Conservation (phyloP, 2,888 invertebrate species). For the Acronicta aceris region DNA sequence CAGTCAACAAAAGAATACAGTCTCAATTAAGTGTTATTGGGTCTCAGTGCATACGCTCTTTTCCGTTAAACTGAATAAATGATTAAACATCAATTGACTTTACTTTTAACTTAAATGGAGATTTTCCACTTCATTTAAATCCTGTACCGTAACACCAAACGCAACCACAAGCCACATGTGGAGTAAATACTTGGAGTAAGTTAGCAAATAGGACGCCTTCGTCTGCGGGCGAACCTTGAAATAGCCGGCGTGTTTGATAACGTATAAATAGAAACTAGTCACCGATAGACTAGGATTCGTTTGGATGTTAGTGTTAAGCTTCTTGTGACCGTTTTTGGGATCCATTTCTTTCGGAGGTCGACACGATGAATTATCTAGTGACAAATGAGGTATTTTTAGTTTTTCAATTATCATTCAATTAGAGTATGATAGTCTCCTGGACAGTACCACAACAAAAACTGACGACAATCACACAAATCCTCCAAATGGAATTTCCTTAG, state of each 20-base stretch:
- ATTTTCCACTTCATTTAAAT: slow-evolving; percentile 34
- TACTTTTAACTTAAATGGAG: not conserved
- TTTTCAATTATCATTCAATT: too few relatives aligned
- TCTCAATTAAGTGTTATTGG: too few relatives aligned
- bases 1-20: too few relatives aligned
- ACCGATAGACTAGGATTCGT: not conserved
- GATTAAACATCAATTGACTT: not conserved
- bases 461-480: not conserved
- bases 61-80: too few relatives aligned
- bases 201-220: slow-evolving; percentile 23
- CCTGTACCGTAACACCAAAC: slow-evolving; percentile 4
- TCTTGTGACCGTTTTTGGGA: too few relatives aligned
- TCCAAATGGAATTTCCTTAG: not conserved
- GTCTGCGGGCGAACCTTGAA: slow-evolving; percentile 14
- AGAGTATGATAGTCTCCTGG: too few relatives aligned
- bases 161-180: slow-evolving; percentile 22
- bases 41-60: too few relatives aligned
- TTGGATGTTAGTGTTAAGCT: too few relatives aligned
- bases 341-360: too few relatives aligned
- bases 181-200: slow-evolving; percentile 39
- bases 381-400: too few relatives aligned
- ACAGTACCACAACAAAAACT: too few relatives aligned
- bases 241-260: slow-evolving; percentile 1
- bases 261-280: slow-evolving; percentile 13
- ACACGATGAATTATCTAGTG: too few relatives aligned